phyloP scores from a whole-genome alignment of 92 coral and sea anemone genomes.

The Porites evermanni region DNA sequence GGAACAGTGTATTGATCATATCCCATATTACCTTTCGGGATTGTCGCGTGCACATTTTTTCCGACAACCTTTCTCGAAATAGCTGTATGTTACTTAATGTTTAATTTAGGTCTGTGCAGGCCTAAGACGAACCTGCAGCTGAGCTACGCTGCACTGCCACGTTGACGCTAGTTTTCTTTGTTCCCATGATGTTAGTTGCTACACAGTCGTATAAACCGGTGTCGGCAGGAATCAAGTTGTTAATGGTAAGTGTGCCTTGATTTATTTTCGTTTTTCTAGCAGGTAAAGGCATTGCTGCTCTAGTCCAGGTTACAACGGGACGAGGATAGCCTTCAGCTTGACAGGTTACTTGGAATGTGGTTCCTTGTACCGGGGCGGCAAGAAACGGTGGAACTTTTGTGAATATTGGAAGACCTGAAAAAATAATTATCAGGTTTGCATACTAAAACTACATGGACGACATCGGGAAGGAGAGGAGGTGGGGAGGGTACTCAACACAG shows the following conservation, averaged over 20 bases:
- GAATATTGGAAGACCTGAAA: neutral
- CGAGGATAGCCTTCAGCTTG: neutral
- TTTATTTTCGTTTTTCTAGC: neutral
- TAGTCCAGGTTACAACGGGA: slow-evolving; percentile 8
- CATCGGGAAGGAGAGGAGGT: too few species aligned
- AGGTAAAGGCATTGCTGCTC: slow-evolving; percentile 10
- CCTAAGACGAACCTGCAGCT: too few species aligned
- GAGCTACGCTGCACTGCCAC: neutral
- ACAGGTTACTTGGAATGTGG: neutral
- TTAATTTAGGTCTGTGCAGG: too few species aligned
- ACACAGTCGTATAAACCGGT: slow-evolving; percentile 1
- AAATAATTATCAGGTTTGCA: neutral
- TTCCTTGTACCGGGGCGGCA: neutral
- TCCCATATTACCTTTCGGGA: too few species aligned
- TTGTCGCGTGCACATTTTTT: too few species aligned
- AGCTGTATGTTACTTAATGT: too few species aligned
- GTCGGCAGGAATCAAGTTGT: slow-evolving; percentile 12
- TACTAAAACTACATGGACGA: too few species aligned
- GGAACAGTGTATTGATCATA: too few species aligned
- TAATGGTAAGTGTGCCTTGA: slow-evolving; percentile 12
- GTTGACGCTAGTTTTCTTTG: neutral
- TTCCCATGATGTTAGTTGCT: neutral
- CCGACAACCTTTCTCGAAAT: too few species aligned
- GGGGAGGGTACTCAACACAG: neutral
- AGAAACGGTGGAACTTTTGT: slow-evolving; percentile 12